Base-by-base conservation (phyloP, 2,888 invertebrate genomes). In the Macaria notata region DNA sequence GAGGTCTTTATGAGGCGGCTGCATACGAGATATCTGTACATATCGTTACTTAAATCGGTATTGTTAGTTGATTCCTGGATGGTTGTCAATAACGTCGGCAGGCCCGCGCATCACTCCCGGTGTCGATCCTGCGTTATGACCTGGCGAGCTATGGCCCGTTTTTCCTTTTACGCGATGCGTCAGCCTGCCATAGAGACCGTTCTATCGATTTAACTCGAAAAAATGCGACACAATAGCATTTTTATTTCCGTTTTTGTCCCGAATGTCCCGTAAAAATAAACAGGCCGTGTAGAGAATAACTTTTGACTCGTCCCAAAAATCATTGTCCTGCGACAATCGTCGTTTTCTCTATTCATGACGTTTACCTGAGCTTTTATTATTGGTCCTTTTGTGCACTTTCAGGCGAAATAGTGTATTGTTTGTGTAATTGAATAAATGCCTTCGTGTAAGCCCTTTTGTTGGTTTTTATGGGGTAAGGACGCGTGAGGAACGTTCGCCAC, bases 371-470 rank as follows among this genome's bases (percentile, higher is more conserved):
- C 70, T 72, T 68, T 79, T 75, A 78, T 80, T 79, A 76, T 78
- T 63, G 58, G 66, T 62, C 62, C 73, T 75, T 78, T 88, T 89
- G 89, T 88, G 81, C 84, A 85, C 75, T 88, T 88, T 78, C 83
- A 85, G 83, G 76, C 79, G 78, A 80, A 86, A 81, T 79, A 76
- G 72, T 73, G 75, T 75, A 84, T 90, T 90, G 88, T 90, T 80
- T 78, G 78, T 75, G 70, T 91, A 91, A 91, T 91, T 90, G 88
- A 90, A 90, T 90, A 89, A 90, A 88, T 86, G 83, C 82, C 76
- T 80, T 79, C 75, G 72, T 79, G 78, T 77, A 73, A 73, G 67
- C 69, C 70, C 78, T 76, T 79, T 84, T 83, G 74, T 75, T 65
- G 69, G 73, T 72, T 68, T 65, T 73, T 78, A 68, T 66, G 71